These are phyloP conservation scores for Sciurus vulgaris DNA, from an alignment of 2,797 vertebrate genomes.

Conservation along the genomic window DNA sequence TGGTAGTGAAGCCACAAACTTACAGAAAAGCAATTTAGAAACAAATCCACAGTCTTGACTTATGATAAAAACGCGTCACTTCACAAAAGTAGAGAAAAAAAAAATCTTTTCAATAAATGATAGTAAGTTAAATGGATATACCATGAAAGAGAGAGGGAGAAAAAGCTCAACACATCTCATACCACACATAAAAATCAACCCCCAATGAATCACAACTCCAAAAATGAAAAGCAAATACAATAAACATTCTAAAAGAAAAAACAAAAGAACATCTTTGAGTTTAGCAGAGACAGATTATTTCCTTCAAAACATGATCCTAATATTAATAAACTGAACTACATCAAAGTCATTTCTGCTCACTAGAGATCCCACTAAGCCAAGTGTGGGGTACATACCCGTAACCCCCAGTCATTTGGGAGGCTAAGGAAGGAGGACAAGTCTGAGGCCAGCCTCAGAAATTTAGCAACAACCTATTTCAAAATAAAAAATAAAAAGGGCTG, in stretches of 20 bases:
- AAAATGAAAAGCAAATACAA: constrained; percentile 43
- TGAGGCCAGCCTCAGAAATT: too few species aligned
- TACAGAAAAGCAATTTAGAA: constrained; percentile 15
- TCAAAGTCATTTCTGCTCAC: constrained; percentile 41
- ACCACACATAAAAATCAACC: constrained; percentile 35
- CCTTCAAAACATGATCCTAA: constrained; percentile 20
- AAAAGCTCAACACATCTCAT: not conserved
- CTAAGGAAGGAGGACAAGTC: too few species aligned
- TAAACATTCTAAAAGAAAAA: constrained; percentile 34
- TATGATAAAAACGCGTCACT: not conserved
- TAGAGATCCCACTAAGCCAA: not conserved
- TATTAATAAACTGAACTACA: constrained; percentile 13
- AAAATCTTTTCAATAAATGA: constrained; percentile 38
- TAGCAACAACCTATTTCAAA: too few species aligned
- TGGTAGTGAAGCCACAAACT: not conserved
- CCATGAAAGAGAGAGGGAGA: not conserved
- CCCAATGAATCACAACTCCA: constrained; percentile 20
- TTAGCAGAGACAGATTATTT: not conserved
- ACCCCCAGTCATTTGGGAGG: too few species aligned
- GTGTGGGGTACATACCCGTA: too few species aligned
- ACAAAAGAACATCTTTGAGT: not conserved
- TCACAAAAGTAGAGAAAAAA: not conserved
- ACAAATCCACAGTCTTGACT: not conserved
- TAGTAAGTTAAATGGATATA: constrained; percentile 12
- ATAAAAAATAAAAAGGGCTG: too few species aligned